phyloP scores from a whole-genome alignment of 2,113 vertebrate genomes.

The Nettapus auritus region DNA sequence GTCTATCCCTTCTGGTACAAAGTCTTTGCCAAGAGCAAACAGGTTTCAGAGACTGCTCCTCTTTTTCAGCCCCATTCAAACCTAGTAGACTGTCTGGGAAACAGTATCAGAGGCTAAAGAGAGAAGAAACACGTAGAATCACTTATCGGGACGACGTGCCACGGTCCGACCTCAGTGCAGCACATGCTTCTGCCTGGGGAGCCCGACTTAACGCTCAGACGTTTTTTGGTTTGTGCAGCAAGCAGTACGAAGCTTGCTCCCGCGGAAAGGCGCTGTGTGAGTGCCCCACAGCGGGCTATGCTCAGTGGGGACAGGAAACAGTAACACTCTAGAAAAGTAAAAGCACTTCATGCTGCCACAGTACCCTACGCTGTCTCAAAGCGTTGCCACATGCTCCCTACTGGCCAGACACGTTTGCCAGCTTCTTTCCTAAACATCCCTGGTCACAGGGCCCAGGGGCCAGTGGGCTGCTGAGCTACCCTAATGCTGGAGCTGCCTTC shows the following conservation, averaged over 20 bases:
- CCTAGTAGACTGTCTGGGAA: not conserved
- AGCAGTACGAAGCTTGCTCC: not conserved
- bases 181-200: not conserved
- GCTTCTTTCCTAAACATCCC: not conserved
- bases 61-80: not conserved
- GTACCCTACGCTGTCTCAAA: not conserved
- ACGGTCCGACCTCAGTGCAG: accelerated
- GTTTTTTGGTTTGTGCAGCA: not conserved
- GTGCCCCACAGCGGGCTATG: not conserved
- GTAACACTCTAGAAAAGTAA: not conserved
- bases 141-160: too few relatives aligned
- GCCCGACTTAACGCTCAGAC: too few relatives aligned
- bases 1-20: not conserved
- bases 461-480: not conserved
- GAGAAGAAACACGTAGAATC: not conserved
- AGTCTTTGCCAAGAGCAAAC: not conserved
- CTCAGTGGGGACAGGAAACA: not conserved
- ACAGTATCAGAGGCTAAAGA: not conserved
- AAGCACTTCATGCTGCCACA: not conserved
- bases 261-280: not conserved
- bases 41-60: not conserved
- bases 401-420: not conserved
- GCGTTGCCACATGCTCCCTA: not conserved
- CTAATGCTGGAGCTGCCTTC: not conserved
- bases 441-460: not conserved